These are phyloP conservation scores for Cinclus cinclus DNA, from an alignment of 2,113 vertebrate genomes.

Conservation along the genomic window DNA sequence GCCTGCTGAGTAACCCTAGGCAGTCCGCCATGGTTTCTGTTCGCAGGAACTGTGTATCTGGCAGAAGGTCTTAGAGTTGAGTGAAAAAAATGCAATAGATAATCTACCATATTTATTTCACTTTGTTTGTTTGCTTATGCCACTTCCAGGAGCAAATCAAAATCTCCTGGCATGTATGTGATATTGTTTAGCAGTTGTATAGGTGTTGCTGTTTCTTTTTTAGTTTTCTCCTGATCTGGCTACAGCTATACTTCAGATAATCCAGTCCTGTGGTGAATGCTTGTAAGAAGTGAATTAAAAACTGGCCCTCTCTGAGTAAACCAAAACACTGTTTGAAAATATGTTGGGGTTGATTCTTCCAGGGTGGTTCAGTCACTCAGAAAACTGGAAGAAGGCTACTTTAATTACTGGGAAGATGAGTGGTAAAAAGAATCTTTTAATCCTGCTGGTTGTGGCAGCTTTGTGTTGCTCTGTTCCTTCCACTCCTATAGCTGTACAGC, in stretches of 20 bases:
- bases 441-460: neutral
- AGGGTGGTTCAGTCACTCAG: neutral
- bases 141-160: neutral
- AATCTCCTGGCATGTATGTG: neutral
- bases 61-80: neutral
- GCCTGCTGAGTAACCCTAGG: neutral
- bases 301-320: neutral
- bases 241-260: neutral
- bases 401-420: constrained; percentile 1
- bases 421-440: neutral
- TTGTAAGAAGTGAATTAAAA: neutral
- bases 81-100: neutral
- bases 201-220: neutral
- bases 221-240: neutral
- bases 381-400: neutral
- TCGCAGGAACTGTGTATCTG: neutral
- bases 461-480: neutral
- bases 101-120: neutral
- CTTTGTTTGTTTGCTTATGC: neutral
- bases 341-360: neutral
- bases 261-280: neutral
- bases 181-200: neutral
- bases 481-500: neutral
- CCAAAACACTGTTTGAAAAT: neutral
- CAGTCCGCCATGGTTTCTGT: neutral